A percentile compares a stretch with the other conserved stretches of the same genome.
Evolutionary conservation across 2,888 invertebrate species (phyloP).

Genomic region (Cheilosia grossa): DNA sequence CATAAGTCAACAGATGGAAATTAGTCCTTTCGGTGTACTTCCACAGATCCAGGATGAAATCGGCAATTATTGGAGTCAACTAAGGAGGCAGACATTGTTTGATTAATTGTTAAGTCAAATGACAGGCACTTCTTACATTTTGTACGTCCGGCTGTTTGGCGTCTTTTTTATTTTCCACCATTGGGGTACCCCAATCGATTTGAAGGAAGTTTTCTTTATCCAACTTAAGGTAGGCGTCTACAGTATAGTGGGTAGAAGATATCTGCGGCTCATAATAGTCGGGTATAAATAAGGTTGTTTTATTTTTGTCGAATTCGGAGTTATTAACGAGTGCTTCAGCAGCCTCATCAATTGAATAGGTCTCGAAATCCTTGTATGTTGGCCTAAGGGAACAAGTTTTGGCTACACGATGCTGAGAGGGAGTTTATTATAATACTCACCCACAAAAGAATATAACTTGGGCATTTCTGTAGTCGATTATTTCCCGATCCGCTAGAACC

Average conservation of each 20-base stretch:
- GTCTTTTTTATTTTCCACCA: neutral
- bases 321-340: neutral
- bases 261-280: neutral
- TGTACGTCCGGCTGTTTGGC: neutral
- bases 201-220: neutral
- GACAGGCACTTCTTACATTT: neutral
- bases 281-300: neutral
- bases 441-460: neutral
- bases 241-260: neutral
- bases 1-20: neutral
- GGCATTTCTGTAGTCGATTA: neutral
- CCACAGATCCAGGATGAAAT: neutral
- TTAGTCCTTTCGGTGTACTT: neutral
- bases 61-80: neutral
- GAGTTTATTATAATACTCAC: neutral
- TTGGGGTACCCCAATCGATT: neutral
- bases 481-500: neutral
- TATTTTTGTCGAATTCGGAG: neutral
- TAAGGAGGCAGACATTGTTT: neutral
- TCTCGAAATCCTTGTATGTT: neutral
- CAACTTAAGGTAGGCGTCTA: neutral
- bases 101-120: neutral
- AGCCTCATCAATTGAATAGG: neutral
- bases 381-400: neutral
- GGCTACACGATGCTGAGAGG: neutral